Base-by-base conservation (phyloP, 2,113 vertebrate species). In the Chamaea fasciata region DNA sequence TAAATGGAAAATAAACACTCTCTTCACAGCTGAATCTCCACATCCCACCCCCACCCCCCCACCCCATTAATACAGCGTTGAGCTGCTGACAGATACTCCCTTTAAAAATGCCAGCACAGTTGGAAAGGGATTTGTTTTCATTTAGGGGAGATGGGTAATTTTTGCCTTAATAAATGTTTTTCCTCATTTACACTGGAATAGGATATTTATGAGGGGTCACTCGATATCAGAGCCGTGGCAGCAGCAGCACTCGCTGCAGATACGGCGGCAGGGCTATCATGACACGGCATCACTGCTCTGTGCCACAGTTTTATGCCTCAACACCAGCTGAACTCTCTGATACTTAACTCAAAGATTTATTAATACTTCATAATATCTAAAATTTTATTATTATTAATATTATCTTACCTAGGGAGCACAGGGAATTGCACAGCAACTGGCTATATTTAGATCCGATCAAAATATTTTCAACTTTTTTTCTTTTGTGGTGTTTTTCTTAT, bases 201-300 rank as follows among this genome's bases (percentile, higher is more conserved):
- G 53, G 15, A 6, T 52, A 15, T 81, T 89, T 46, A 7, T 0
- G 23, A 53, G 47, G 63, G 76, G 80, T 77, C 28, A 7, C 13
- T 22, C 4, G 15, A 4, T 53, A 1, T 24, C 5, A 24, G 3
- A 56, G 76, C 69, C 5, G 1, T 0, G 52, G 76, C 47, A 23
- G 55, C 67, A 28, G 56, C 82, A 41, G 69, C 49, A 0, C 49
- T 3, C 8, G 1, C 35, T 6, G 56, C 57, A 13, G 55, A 28
- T 3, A 5, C 1, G 2, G 24, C 1, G 1, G 7, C 41, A 0
- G 75, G 41, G 52, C 46, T 67, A 13, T 68, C 82, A 1, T 7
- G 3, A 33, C 7, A 6, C 24, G 13, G 30, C n/a, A 27, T 60
- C 31, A 0, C 77, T 4, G 10, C 77, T 60, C 64, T 2, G 9